phyloP scores from a whole-genome alignment of 2,797 vertebrate genomes.

The Bovichtus variegatus region DNA sequence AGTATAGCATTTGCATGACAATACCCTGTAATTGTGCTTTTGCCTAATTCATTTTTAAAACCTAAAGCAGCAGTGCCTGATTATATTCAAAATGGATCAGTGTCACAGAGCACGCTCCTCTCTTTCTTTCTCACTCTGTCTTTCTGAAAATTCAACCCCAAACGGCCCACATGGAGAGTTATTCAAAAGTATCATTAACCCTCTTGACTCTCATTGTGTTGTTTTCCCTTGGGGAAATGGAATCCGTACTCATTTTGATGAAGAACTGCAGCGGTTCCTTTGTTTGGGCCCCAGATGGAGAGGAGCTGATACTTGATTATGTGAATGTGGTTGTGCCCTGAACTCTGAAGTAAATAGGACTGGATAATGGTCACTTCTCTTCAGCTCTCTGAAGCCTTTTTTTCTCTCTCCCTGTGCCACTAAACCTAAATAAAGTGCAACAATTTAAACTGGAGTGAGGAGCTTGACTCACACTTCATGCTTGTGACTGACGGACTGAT shows the following conservation, averaged over 20 bases:
- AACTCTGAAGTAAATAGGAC: slow-evolving; percentile 69
- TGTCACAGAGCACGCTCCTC: slow-evolving; percentile 44
- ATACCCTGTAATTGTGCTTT: slow-evolving; percentile 78
- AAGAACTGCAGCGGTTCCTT: slow-evolving; percentile 70
- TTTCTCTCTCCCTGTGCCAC: slow-evolving; percentile 29
- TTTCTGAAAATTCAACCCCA: slow-evolving; percentile 58
- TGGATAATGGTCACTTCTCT: slow-evolving; percentile 71
- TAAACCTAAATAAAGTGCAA: slow-evolving; percentile 49
- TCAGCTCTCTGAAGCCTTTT: slow-evolving; percentile 31
- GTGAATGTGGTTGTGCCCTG: slow-evolving; percentile 58
- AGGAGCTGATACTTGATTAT: slow-evolving; percentile 64
- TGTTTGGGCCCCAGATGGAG: slow-evolving; percentile 73
- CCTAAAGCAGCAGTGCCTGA: slow-evolving; percentile 67
- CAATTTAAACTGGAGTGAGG: slow-evolving; percentile 40
- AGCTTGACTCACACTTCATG: slow-evolving; percentile 36
- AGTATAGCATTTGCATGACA: slow-evolving; percentile 79
- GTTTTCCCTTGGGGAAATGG: slow-evolving; percentile 71
- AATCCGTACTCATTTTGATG: slow-evolving; percentile 74
- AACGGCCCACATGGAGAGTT: slow-evolving; percentile 71
- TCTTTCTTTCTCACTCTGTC: slow-evolving; percentile 19
- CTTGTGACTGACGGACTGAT: slow-evolving; percentile 27
- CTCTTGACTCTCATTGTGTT: slow-evolving; percentile 81
- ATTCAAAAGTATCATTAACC: slow-evolving; percentile 84
- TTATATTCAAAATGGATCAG: slow-evolving; percentile 76
- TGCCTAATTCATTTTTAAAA: slow-evolving; percentile 83